These are phyloP conservation scores for Talpa occidentalis DNA, from an alignment of 2,113 vertebrate species.

Conservation along the genomic window DNA sequence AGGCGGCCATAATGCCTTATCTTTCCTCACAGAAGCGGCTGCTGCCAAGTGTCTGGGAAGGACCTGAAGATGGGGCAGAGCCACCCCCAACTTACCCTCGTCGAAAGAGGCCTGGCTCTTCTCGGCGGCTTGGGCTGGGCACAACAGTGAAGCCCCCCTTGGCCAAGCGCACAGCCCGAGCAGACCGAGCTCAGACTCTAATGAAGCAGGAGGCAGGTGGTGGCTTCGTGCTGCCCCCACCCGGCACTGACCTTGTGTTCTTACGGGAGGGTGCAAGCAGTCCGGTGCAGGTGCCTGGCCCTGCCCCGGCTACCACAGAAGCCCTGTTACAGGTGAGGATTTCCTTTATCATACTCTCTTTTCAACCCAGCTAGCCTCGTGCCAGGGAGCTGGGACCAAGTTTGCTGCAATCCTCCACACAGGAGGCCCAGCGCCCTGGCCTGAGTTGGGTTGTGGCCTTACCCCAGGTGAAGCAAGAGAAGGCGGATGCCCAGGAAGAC, in stretches of 20 bases:
- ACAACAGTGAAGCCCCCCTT: conserved; percentile 59
- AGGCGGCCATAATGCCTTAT: neutral
- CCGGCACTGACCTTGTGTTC: conserved; percentile 78
- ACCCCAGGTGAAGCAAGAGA: conserved; percentile 80
- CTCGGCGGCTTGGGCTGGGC: conserved; percentile 36
- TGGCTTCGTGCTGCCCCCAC: conserved; percentile 72
- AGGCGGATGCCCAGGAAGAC: conserved; percentile 71
- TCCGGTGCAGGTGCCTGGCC: conserved; percentile 73
- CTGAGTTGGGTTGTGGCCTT: conserved; percentile 71
- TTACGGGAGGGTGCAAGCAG: conserved; percentile 74
- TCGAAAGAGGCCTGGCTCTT: conserved; percentile 70
- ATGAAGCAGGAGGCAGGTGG: conserved; percentile 55
- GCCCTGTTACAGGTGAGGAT: conserved; percentile 48
- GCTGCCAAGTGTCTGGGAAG: conserved; percentile 77
- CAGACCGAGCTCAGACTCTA: conserved; percentile 6
- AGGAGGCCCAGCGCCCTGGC: conserved; percentile 69
- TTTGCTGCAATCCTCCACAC: conserved; percentile 6
- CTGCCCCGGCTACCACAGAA: conserved; percentile 52
- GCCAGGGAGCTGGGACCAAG: conserved; percentile 38
- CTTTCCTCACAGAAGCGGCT: conserved; percentile 81
- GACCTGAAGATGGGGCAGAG: conserved; percentile 65
- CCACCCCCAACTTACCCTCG: conserved; percentile 43
- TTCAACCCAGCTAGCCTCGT: neutral
- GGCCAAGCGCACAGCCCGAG: neutral
- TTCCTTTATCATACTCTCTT: neutral